Evolutionary conservation across 2,888 invertebrate genomes (phyloP).

Genomic region (Erebia aethiops): DNA sequence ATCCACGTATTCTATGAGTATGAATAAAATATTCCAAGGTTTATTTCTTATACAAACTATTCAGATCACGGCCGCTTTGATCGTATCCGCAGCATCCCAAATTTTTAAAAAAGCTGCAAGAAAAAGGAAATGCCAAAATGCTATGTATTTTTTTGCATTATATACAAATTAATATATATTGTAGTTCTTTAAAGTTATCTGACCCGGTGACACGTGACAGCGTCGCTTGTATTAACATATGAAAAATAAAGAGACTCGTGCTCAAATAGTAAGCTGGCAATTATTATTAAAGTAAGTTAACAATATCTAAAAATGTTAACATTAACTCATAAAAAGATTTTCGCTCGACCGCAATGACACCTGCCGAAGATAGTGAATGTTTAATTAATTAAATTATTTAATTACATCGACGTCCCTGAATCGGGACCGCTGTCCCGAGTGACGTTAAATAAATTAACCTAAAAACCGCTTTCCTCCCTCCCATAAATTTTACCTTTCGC

Average conservation of each 20-base stretch:
- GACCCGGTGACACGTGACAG: no score
- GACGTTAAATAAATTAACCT: constrained; percentile 23
- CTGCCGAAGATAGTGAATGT: constrained; percentile 25
- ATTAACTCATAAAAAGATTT: constrained; percentile 18
- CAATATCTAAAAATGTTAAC: no score
- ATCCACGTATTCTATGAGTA: no score
- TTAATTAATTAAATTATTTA: constrained; percentile 25
- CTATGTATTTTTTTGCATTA: no score
- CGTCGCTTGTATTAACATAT: no score
- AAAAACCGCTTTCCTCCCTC: constrained; percentile 22
- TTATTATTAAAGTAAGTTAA: no score
- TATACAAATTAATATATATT: no score
- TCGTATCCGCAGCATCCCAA: constrained; percentile 23
- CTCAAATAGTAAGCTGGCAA: no score
- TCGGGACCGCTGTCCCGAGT: constrained; percentile 13
- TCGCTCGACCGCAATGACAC: constrained; percentile 14
- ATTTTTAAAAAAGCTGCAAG: not conserved
- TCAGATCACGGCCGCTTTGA: constrained; percentile 38
- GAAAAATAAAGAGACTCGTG: no score
- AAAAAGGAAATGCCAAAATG: not conserved
- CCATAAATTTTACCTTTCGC: constrained; percentile 20
- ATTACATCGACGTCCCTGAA: constrained; percentile 15
- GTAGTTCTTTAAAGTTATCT: no score
- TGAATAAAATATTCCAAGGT: constrained; percentile 41
- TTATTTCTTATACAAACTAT: constrained; percentile 29